Base-by-base conservation (phyloP, 2,113 vertebrate genomes). In the Myotis davidii region DNA sequence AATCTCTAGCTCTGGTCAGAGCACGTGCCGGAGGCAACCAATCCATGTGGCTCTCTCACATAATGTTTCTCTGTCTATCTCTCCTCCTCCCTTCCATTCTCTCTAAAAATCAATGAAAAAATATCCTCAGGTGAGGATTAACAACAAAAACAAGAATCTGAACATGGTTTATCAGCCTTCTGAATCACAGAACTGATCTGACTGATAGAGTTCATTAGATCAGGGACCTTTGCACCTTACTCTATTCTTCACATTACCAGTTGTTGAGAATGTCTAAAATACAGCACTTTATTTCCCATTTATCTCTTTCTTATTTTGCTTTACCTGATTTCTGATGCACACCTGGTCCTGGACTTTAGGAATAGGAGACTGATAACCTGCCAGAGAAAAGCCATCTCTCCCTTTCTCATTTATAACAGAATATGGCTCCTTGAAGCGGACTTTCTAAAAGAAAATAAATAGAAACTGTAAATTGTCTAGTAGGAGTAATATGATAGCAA, bases 361-460 rank as follows among this genome's bases (percentile, higher is more conserved):
- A 50, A 98, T 98, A 14, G 98, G 98, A 79, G 98, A 98, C 0
- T 98, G 98, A 74, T 97, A 98, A 91, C 97, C 97, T 1, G 2
- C 84, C n/a, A 98, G 95, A 59, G 92, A 93, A 90, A 97, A 94
- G 13, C 97, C 98, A 90, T 98, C 95, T 0, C 25, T 82, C 42
- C 37, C 64, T 54, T 73, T 94, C 1, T 88, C 92, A 48, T 74
- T 82, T 17, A 74, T 92, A 42, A 4, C 69, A 94, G 7, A 95
- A 42, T 70, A 76, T n/a, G 91, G 64, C 29, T 96, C 93, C 61
- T 76, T 74, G 45, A 96, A 97, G 84, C 3, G 34, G 29, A 92
- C 73, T 85, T 97, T 96, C 91, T 95, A 89, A 97, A 89, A 83
- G 37, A 85, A 87, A 92, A 85, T 7, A 42, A 50, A 74, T 2